A percentile compares a stretch with the other conserved stretches of the same genome.
These are phyloP conservation scores for Camelus dromedarius DNA, from an alignment of 2,113 vertebrate genomes.

Conservation along the genomic window DNA sequence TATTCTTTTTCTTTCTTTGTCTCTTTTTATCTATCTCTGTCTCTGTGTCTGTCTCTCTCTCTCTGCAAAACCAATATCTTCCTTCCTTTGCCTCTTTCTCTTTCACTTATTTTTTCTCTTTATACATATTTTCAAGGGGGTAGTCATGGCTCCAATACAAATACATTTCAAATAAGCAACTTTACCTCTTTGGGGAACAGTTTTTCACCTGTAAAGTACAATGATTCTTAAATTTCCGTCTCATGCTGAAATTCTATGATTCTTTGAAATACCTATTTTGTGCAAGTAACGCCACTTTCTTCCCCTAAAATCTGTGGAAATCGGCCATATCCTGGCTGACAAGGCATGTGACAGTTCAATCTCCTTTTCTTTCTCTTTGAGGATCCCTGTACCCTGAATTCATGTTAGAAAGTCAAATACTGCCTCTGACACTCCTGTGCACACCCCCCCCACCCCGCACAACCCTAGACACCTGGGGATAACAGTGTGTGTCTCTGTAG, in stretches of 20 bases:
- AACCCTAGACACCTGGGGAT: background rate
- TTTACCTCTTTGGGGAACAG: background rate
- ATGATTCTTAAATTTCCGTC: constrained; percentile 1
- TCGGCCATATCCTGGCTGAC: background rate
- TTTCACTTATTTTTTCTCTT: background rate
- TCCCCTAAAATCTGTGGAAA: constrained; percentile 25
- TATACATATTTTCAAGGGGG: background rate
- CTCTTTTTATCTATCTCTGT: background rate
- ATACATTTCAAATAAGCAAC: background rate
- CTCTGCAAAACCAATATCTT: background rate
- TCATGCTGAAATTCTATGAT: background rate
- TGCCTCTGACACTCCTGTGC: background rate
- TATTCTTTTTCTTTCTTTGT: background rate
- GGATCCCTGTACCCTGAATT: background rate
- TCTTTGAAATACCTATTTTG: constrained; percentile 13
- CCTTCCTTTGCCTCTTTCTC: background rate
- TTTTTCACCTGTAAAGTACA: background rate
- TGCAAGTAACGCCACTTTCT: background rate
- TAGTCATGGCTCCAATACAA: background rate
- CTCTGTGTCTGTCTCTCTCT: background rate
- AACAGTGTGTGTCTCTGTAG: background rate
- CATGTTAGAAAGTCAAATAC: background rate
- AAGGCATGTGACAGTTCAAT: background rate
- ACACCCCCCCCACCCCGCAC: too few relatives aligned
- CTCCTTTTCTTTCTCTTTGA: background rate